A percentile compares a stretch with the other conserved stretches of the same genome.
Evolutionary conservation across 2,888 invertebrate species (phyloP).

Genomic region (Leucania comma): DNA sequence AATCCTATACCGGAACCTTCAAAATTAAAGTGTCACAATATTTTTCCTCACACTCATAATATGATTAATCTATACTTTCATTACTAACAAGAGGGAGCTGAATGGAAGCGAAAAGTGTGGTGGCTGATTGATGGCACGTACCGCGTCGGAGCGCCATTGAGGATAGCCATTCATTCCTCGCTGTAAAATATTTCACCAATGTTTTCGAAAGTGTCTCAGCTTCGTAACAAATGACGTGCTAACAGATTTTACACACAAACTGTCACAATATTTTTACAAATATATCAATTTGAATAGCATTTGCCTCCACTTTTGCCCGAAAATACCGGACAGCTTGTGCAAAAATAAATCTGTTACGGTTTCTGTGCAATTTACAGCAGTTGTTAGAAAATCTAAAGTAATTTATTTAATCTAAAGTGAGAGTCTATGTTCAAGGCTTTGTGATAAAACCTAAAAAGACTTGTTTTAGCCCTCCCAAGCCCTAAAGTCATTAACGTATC

Average conservation of each 20-base stretch:
- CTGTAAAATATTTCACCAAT: conserved; percentile 70
- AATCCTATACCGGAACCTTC: conserved; percentile 5
- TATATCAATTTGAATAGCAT: conserved; percentile 44
- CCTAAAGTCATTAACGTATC: conserved; percentile 40
- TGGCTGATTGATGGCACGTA: conserved; percentile 75
- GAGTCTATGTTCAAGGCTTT: not conserved
- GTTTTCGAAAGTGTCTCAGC: conserved; percentile 62
- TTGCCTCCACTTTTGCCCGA: conserved; percentile 25
- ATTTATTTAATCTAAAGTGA: conserved; percentile 12
- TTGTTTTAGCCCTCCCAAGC: not conserved
- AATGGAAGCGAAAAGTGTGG: conserved; percentile 69
- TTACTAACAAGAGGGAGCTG: conserved; percentile 58
- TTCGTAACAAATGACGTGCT: conserved; percentile 66
- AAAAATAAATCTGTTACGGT: conserved; percentile 15
- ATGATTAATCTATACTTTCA: conserved; percentile 72
- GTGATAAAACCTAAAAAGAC: not conserved
- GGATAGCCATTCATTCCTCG: conserved; percentile 63
- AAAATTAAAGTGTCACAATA: conserved; percentile 3
- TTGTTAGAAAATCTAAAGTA: conserved; percentile 1
- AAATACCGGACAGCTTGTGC: conserved; percentile 22
- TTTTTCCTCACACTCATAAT: conserved; percentile 29
- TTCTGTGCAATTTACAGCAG: conserved; percentile 9
- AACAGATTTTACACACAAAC: conserved; percentile 65
- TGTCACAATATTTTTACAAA: conserved; percentile 56
- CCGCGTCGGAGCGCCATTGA: conserved; percentile 48